A percentile compares a stretch with the other conserved stretches of the same genome.
phyloP scores from a whole-genome alignment of 2,113 vertebrate genomes.

The Garra rufa region DNA sequence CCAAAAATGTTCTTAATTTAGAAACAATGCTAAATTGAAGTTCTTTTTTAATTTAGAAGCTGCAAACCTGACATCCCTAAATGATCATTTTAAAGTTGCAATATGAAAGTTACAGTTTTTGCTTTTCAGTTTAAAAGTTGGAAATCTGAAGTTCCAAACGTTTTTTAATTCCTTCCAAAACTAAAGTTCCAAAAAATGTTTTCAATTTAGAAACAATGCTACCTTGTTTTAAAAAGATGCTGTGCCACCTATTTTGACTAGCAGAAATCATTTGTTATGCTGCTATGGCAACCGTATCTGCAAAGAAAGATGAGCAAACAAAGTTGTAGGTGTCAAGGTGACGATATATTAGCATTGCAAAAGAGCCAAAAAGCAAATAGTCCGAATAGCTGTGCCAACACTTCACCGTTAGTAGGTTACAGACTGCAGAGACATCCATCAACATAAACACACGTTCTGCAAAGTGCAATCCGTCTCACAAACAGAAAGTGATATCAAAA shows the following conservation, averaged over 20 bases:
- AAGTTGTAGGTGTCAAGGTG: background rate
- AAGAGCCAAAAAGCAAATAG: slow-evolving; percentile 13
- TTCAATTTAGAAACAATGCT: no score
- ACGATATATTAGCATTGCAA: slow-evolving; percentile 10
- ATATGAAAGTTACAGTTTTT: no score
- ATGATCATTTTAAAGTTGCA: no score
- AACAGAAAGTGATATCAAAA: slow-evolving; percentile 23
- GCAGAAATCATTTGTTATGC: slow-evolving; percentile 63
- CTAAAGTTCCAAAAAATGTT: no score
- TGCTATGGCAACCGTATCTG: slow-evolving; percentile 62
- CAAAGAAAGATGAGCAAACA: slow-evolving; percentile 20
- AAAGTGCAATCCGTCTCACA: background rate
- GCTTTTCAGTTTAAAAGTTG: no score
- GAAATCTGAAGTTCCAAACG: no score
- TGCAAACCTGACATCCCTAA: no score
- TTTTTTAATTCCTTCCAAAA: no score
- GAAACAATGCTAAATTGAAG: no score
- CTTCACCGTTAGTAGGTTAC: slow-evolving; percentile 16
- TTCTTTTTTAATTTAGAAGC: no score
- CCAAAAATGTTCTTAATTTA: background rate
- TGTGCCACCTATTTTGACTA: background rate
- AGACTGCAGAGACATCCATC: slow-evolving; percentile 31
- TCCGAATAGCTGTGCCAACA: background rate
- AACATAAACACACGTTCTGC: slow-evolving; percentile 30
- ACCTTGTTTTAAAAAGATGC: no score